Percentiles rank a stretch among this genome's conserved stretches.
These are phyloP conservation scores for Mechanitis messenoides DNA, from an alignment of 2,888 invertebrate genomes.

Conservation along the genomic window DNA sequence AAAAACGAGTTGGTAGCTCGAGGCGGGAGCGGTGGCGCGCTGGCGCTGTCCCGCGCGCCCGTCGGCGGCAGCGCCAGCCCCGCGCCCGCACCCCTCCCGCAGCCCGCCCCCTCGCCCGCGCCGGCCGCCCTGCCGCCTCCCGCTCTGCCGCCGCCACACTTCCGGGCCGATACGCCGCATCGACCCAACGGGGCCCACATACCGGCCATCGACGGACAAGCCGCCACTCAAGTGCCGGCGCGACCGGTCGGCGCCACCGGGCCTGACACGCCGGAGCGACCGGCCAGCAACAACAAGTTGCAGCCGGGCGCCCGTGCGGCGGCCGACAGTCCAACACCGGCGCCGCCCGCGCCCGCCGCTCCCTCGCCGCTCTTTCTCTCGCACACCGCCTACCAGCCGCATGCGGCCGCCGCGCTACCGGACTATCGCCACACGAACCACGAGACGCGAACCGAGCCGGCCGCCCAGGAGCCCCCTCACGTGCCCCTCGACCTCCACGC, in stretches of 20 bases:
- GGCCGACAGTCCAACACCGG: constrained; percentile 68
- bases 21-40: constrained; percentile 80
- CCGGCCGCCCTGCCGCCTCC: constrained; percentile 81
- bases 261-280: constrained; percentile 64
- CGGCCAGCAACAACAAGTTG: constrained; percentile 65
- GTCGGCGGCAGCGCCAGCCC: constrained; percentile 79
- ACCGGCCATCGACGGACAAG: constrained; percentile 64
- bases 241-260: constrained; percentile 64
- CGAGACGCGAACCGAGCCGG: constrained; percentile 71
- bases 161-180: constrained; percentile 71
- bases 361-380: constrained; percentile 65
- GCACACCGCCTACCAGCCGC: constrained; percentile 71
- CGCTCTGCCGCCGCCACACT: constrained; percentile 79
- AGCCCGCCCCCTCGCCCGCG: constrained; percentile 82
- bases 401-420: constrained; percentile 65
- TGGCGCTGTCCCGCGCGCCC: constrained; percentile 78
- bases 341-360: constrained; percentile 65
- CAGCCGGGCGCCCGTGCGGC: constrained; percentile 68
- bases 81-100: constrained; percentile 80
- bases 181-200: constrained; percentile 64
- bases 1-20: constrained; percentile 78
- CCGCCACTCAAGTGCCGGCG: constrained; percentile 66
- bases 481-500: constrained; percentile 63
- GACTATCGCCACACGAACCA: constrained; percentile 73
- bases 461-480: constrained; percentile 46